These are phyloP conservation scores for Metopia argyrocephala DNA, from an alignment of 2,888 invertebrate genomes.

Conservation along the genomic window DNA sequence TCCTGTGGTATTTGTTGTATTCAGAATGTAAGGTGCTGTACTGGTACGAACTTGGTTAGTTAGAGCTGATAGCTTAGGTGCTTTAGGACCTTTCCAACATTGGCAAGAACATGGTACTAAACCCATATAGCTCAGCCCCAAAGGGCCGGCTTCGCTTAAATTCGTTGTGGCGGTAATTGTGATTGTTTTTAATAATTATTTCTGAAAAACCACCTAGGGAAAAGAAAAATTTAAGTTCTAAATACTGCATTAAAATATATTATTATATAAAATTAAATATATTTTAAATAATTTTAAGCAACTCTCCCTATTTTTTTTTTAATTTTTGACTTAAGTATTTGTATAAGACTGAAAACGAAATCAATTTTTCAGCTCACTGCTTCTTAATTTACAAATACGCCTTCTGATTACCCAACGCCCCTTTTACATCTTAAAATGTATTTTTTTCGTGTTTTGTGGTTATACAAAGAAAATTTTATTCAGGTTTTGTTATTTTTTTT, in stretches of 20 bases:
- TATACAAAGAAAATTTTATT: not conserved
- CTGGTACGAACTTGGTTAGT: constrained; percentile 66
- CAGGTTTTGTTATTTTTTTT: not conserved
- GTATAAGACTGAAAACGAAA: constrained; percentile 71
- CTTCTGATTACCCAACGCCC: constrained; percentile 14
- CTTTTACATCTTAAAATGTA: constrained; percentile 1
- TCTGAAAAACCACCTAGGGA: not conserved
- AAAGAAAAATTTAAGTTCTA: not conserved
- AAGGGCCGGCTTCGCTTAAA: constrained; percentile 72
- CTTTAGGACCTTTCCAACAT: constrained; percentile 74
- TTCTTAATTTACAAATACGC: constrained; percentile 77
- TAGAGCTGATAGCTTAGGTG: constrained; percentile 70
- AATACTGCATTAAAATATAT: not conserved
- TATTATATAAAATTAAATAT: constrained; percentile 34
- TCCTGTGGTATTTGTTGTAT: constrained; percentile 7
- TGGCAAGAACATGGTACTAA: constrained; percentile 76
- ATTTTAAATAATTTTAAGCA: not conserved
- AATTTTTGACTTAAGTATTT: constrained; percentile 70
- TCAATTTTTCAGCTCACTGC: constrained; percentile 78
- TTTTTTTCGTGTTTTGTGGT: constrained; percentile 15
- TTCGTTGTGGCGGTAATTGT: constrained; percentile 73
- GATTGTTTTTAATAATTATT: constrained; percentile 44
- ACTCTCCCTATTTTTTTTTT: constrained; percentile 9
- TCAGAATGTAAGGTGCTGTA: constrained; percentile 72
- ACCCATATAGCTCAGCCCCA: constrained; percentile 76